Evolutionary conservation across 1,140 invertebrate genomes (phyloP).

Genomic region (Diorhabda carinulata): DNA sequence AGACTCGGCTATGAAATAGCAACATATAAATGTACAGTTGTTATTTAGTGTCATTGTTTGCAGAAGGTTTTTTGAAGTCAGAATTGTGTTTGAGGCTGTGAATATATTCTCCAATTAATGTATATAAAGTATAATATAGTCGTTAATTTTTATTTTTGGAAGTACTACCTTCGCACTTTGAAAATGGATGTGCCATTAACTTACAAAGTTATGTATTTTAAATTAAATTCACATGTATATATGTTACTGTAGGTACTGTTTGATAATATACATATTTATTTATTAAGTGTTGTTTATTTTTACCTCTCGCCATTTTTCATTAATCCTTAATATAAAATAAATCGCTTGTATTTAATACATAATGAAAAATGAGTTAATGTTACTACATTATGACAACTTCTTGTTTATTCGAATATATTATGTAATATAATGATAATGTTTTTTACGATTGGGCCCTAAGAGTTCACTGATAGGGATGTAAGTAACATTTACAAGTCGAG

Average conservation of each 20-base stretch:
- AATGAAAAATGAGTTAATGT: too few relatives aligned
- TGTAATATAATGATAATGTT: too few relatives aligned
- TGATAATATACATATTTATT: constrained; percentile 43
- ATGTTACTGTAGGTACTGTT: constrained; percentile 39
- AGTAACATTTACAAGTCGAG: too few relatives aligned
- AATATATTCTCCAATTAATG: constrained; percentile 36
- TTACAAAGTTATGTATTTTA: constrained; percentile 37
- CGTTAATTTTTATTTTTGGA: constrained; percentile 24
- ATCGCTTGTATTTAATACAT: too few relatives aligned
- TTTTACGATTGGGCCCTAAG: too few relatives aligned
- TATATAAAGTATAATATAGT: constrained; percentile 27
- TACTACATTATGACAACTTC: too few relatives aligned
- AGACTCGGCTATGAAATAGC: too few relatives aligned
- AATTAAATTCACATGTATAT: constrained; percentile 36
- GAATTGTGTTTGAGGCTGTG: constrained; percentile 42
- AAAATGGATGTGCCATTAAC: constrained; percentile 44
- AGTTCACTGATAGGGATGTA: too few relatives aligned
- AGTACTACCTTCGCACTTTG: constrained; percentile 25
- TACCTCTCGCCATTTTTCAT: too few relatives aligned
- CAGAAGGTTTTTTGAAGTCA: constrained; percentile 21
- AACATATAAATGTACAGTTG: not conserved
- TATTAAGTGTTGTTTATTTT: constrained; percentile 20
- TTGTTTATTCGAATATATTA: too few relatives aligned
- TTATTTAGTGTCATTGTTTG: constrained; percentile 7
- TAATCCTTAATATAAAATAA: too few relatives aligned